Percentiles rank a stretch among this genome's conserved stretches.
phyloP scores from a whole-genome alignment of 2,797 vertebrate genomes.

The Echeneis naucrates region DNA sequence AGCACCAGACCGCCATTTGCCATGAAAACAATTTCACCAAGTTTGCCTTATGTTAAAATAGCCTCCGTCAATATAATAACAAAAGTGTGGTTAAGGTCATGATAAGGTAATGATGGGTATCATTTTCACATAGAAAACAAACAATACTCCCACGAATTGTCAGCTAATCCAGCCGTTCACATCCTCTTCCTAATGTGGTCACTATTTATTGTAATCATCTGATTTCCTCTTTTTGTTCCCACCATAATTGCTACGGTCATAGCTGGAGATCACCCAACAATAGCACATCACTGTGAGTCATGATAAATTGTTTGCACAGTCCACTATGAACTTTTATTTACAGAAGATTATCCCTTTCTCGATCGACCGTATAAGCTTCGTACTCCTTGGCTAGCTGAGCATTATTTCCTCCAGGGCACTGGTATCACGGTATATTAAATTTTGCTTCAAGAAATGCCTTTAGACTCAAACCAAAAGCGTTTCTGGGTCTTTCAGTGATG shows the following conservation, averaged over 20 bases:
- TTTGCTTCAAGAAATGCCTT: slow-evolving; percentile 11
- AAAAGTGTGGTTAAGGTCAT: neutral
- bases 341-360: neutral
- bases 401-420: slow-evolving; percentile 20
- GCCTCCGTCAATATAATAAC: neutral
- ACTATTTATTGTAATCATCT: neutral
- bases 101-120: neutral
- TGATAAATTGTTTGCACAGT: too few species aligned
- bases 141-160: neutral
- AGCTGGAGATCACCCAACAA: neutral
- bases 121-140: neutral
- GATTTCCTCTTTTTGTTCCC: neutral
- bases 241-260: neutral
- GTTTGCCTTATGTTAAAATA: neutral
- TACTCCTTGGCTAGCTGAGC: slow-evolving; percentile 5
- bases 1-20: neutral
- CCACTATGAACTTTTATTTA: neutral
- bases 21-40: neutral
- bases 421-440: slow-evolving; percentile 4
- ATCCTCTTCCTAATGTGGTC: neutral
- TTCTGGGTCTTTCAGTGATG: too few species aligned
- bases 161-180: neutral
- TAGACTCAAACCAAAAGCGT: too few species aligned
- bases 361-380: neutral
- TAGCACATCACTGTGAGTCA: neutral